Evolutionary conservation across 2,113 vertebrate genomes (phyloP).

Genomic region (Catagonus wagneri): DNA sequence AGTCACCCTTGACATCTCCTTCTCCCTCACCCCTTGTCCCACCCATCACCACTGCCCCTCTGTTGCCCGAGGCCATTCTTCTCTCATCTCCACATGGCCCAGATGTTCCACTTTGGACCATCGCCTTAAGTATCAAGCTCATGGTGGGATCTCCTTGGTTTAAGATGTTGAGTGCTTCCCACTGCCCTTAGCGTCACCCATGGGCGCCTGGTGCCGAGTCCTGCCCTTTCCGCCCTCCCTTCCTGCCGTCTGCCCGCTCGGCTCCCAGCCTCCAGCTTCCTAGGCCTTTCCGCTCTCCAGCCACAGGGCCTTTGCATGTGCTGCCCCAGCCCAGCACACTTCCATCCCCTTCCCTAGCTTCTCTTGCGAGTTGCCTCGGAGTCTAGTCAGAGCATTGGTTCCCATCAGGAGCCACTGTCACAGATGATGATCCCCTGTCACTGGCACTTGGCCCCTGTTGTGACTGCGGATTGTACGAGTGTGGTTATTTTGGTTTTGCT

Average conservation of each 20-base stretch:
- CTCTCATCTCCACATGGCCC: background rate
- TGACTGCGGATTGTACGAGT: background rate
- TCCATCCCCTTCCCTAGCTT: background rate
- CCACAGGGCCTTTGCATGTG: background rate
- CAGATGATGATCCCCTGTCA: accelerated
- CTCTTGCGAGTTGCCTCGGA: background rate
- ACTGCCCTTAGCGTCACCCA: accelerated
- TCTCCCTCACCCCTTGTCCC: background rate
- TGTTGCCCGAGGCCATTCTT: background rate
- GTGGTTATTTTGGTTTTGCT: background rate
- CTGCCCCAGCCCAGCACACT: background rate
- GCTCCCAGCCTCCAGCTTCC: background rate
- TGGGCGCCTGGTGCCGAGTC: background rate
- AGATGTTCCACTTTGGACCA: background rate
- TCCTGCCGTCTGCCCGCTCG: no score
- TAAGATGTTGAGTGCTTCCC: background rate
- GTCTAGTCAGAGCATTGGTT: background rate
- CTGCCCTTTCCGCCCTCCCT: background rate
- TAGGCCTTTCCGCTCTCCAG: background rate
- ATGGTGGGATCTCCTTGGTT: accelerated
- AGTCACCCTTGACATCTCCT: accelerated
- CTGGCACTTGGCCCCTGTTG: background rate
- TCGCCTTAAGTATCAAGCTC: background rate
- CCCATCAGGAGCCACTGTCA: accelerated
- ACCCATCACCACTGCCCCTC: accelerated